These are phyloP conservation scores for Melanocharis versteri DNA, from an alignment of 2,113 vertebrate species.

Conservation along the genomic window DNA sequence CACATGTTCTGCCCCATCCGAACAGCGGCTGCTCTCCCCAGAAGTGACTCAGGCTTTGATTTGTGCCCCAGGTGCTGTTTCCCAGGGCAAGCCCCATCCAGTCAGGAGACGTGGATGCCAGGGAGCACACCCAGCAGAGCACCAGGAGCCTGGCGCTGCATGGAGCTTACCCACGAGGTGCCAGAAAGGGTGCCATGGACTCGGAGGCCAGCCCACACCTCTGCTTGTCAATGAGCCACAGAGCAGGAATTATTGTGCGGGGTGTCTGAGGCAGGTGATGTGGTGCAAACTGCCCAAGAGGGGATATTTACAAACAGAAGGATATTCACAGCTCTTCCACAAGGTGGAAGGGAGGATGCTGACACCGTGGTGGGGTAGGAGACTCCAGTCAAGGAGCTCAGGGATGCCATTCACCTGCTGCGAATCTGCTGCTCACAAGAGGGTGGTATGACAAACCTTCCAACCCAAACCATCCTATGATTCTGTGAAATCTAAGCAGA, in stretches of 20 bases:
- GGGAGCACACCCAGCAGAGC: neutral
- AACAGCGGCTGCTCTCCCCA: neutral
- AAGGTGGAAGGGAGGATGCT: neutral
- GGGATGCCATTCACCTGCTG: neutral
- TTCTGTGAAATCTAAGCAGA: neutral
- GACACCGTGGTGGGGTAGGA: neutral
- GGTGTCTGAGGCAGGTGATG: neutral
- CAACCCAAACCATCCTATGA: neutral
- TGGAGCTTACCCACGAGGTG: neutral
- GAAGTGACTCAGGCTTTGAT: neutral
- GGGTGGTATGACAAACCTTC: neutral
- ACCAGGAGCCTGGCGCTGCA: neutral
- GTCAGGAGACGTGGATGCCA: neutral
- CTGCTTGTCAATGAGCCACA: neutral
- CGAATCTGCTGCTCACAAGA: fast-evolving
- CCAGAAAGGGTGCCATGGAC: neutral
- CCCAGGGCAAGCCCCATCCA: neutral
- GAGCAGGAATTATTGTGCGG: neutral
- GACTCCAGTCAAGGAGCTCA: neutral
- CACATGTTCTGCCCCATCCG: neutral
- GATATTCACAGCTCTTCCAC: neutral
- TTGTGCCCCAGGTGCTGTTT: neutral
- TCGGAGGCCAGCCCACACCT: neutral
- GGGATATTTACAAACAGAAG: neutral
- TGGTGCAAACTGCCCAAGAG: neutral